Evolutionary conservation across 2,797 vertebrate species (phyloP).

Genomic region (Manis crassicaudata): DNA sequence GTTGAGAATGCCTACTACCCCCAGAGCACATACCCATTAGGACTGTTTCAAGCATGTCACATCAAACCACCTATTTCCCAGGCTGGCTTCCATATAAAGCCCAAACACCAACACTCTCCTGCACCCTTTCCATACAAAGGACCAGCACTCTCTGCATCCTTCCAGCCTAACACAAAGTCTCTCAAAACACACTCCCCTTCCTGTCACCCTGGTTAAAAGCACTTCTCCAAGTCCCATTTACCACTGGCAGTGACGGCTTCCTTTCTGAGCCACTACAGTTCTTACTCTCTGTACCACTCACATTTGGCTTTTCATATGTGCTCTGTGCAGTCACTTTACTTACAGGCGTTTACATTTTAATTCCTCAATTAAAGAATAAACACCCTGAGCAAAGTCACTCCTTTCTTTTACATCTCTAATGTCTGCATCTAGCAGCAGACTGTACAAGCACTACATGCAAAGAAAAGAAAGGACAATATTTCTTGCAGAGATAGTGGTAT

Average conservation of each 20-base stretch:
- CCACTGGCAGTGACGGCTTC: not conserved
- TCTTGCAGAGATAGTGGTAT: too few species aligned
- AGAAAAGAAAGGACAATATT: not conserved
- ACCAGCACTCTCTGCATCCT: too few species aligned
- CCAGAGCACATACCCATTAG: fast-evolving
- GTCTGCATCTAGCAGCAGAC: not conserved
- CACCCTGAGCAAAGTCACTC: not conserved
- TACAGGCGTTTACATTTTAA: not conserved
- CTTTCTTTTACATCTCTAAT: not conserved
- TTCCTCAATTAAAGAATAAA: not conserved
- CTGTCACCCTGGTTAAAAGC: not conserved
- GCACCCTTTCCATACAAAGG: not conserved
- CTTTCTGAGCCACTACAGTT: not conserved
- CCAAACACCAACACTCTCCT: not conserved
- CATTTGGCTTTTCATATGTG: fast-evolving
- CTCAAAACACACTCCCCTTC: not conserved
- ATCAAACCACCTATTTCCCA: not conserved
- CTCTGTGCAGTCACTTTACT: not conserved
- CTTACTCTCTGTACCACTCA: not conserved
- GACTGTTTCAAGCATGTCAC: too few species aligned
- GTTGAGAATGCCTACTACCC: not conserved
- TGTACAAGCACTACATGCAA: not conserved
- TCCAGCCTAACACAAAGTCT: not conserved
- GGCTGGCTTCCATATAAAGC: not conserved
- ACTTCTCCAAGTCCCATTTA: not conserved